These are phyloP conservation scores for Molossus molossus DNA, from an alignment of 2,797 vertebrate genomes.

Conservation along the genomic window DNA sequence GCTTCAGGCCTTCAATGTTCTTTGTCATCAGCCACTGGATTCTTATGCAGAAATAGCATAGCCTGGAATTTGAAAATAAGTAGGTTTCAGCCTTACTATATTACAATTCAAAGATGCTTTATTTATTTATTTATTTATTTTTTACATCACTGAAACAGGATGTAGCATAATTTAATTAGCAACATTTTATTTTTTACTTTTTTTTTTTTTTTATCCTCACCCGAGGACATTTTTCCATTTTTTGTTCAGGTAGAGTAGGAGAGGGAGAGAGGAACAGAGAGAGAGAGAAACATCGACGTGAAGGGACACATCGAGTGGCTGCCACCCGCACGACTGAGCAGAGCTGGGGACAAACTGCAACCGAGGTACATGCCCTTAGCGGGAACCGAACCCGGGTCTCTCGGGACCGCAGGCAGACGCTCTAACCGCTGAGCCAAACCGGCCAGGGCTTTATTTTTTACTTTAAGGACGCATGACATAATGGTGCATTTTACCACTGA, in stretches of 20 bases:
- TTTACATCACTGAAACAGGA: background rate
- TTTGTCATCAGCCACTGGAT: background rate
- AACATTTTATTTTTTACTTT: conserved; percentile 27
- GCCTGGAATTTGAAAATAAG: conserved; percentile 25
- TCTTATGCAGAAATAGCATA: background rate
- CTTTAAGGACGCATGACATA: background rate
- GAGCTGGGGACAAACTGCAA: too few species aligned
- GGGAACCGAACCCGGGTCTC: too few species aligned
- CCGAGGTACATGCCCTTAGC: too few species aligned
- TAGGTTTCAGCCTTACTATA: background rate
- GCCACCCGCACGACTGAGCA: too few species aligned
- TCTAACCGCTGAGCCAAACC: too few species aligned
- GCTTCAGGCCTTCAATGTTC: background rate
- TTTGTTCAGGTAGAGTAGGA: too few species aligned
- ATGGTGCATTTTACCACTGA: background rate
- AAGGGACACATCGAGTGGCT: too few species aligned
- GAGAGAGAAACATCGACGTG: too few species aligned
- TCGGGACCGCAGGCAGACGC: too few species aligned
- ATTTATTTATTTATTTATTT: background rate
- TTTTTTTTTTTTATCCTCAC: too few species aligned
- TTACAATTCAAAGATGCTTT: background rate
- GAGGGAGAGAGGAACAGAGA: too few species aligned
- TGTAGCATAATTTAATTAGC: background rate
- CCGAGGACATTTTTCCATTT: too few species aligned
- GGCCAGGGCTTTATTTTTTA: conserved; percentile 44